Conservation (phyloP, 2,797 vertebrate species). For the Cossypha niveicapilla region DNA sequence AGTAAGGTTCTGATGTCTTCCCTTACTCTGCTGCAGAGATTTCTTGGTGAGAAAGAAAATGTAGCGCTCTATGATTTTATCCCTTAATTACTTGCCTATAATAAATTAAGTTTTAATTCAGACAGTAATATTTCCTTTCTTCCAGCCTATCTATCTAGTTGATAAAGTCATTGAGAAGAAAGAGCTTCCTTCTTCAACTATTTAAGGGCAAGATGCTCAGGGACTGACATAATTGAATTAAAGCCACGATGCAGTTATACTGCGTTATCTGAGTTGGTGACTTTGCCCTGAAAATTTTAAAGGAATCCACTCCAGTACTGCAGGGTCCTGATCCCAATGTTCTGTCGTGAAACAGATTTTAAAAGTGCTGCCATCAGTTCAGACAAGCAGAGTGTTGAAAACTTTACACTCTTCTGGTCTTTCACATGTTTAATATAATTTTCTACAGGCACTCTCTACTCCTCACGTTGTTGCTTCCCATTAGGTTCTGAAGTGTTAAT, state of each 20-base stretch:
- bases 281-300: neutral
- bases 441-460: neutral
- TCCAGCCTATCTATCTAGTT: neutral
- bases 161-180: neutral
- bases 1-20: neutral
- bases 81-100: neutral
- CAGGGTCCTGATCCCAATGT: neutral
- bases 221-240: neutral
- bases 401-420: neutral
- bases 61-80: neutral
- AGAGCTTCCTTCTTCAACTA: neutral
- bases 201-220: neutral
- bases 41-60: neutral
- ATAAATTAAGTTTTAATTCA: neutral
- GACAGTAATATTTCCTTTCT: neutral
- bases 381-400: neutral
- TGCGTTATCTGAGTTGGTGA: neutral
- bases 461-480: neutral
- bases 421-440: neutral
- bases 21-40: neutral
- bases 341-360: neutral
- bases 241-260: neutral
- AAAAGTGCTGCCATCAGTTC: neutral
- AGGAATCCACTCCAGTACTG: neutral
- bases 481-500: neutral